Evolutionary conservation across 2,797 vertebrate species (phyloP).

Genomic region (Octomys mimax): DNA sequence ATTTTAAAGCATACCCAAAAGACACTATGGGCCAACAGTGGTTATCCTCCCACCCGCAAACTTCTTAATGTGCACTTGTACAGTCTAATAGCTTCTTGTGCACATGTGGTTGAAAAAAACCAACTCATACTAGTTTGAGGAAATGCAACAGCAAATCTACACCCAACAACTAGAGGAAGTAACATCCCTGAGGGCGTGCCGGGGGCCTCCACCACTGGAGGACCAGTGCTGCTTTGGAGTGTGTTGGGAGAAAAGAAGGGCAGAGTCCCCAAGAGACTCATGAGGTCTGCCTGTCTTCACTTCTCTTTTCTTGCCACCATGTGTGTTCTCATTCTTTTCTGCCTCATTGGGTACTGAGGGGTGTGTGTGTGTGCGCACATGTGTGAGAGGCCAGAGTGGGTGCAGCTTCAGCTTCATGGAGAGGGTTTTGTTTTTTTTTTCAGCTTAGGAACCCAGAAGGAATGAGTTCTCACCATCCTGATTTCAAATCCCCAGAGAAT

Average conservation of each 20-base stretch:
- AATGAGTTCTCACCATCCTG: neutral
- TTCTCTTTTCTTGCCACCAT: neutral
- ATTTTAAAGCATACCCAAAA: conserved; percentile 68
- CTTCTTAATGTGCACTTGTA: conserved; percentile 44
- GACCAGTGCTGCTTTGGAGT: neutral
- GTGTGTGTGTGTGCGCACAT: neutral
- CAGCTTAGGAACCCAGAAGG: neutral
- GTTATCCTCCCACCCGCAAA: conserved; percentile 32
- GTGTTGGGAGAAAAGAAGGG: neutral
- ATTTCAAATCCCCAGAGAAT: neutral
- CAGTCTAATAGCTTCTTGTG: conserved; percentile 5
- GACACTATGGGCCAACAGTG: conserved; percentile 71
- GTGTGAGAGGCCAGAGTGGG: accelerated
- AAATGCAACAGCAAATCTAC: neutral
- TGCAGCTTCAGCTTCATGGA: neutral
- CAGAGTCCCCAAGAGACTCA: too few relatives aligned
- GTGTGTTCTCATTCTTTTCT: neutral
- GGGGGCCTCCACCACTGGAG: neutral
- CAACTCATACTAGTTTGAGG: conserved; percentile 60
- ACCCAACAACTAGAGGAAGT: neutral
- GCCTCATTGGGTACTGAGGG: neutral
- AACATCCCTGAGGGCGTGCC: neutral
- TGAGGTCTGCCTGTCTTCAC: neutral
- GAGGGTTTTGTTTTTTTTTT: neutral
- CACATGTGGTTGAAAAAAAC: conserved; percentile 54